A percentile compares a stretch with the other conserved stretches of the same genome.
Evolutionary conservation across 2,113 vertebrate species (phyloP).

Genomic region (Strix aluco): DNA sequence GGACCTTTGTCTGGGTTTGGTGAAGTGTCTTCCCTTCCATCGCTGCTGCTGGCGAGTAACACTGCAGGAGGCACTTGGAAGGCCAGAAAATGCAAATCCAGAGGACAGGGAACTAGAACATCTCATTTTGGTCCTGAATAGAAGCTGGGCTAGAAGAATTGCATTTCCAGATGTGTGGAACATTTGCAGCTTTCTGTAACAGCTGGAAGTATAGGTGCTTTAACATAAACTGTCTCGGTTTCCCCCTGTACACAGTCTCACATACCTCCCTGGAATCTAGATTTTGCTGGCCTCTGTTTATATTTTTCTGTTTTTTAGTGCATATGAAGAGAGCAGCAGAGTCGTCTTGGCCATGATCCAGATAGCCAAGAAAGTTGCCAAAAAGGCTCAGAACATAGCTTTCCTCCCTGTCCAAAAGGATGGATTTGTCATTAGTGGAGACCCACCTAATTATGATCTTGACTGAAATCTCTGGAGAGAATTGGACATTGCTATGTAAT

Average conservation of each 20-base stretch:
- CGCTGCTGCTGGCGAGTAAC: not conserved
- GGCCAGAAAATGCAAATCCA: not conserved
- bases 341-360: conserved; percentile 7
- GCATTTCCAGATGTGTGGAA: not conserved
- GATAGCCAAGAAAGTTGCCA: conserved; percentile 36
- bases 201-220: not conserved
- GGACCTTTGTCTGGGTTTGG: not conserved
- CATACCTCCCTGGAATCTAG: not conserved
- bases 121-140: not conserved
- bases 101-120: not conserved
- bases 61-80: not conserved
- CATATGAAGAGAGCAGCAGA: not conserved
- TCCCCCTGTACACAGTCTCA: not conserved
- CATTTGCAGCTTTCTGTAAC: not conserved
- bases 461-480: conserved; percentile 3
- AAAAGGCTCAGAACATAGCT: conserved; percentile 9
- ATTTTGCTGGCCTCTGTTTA: not conserved
- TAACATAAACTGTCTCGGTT: not conserved
- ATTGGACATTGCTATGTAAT: not conserved
- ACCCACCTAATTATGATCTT: conserved; percentile 14
- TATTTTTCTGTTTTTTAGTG: not conserved
- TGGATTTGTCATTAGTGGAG: conserved; percentile 41
- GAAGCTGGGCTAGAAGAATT: not conserved
- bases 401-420: conserved; percentile 2
- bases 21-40: not conserved